These are phyloP conservation scores for Hoplodrina ambigua DNA, from an alignment of 2,888 invertebrate genomes.

Conservation along the genomic window DNA sequence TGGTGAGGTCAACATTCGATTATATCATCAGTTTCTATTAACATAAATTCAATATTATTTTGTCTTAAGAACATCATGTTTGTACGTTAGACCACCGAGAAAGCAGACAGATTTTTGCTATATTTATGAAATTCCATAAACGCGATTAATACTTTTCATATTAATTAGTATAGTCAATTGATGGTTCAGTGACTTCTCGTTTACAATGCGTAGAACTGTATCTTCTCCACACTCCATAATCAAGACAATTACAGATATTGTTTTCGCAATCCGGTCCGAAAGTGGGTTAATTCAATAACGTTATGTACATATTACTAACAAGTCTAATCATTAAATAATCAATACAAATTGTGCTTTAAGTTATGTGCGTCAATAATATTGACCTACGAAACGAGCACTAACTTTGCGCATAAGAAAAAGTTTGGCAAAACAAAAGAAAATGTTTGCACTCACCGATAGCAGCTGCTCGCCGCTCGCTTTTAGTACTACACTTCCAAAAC, in stretches of 20 bases:
- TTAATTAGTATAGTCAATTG: slow-evolving; percentile 48
- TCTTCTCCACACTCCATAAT: slow-evolving; percentile 64
- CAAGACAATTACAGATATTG: slow-evolving; percentile 71
- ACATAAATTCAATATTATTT: not conserved
- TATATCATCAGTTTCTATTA: slow-evolving; percentile 13
- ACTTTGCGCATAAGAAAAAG: not conserved
- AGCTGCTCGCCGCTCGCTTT: slow-evolving; percentile 76
- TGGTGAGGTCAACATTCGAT: slow-evolving; percentile 28
- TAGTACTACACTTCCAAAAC: slow-evolving; percentile 86
- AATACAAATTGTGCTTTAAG: slow-evolving; percentile 1
- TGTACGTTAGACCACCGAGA: not conserved
- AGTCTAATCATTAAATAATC: slow-evolving; percentile 9
- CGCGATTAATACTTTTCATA: slow-evolving; percentile 20
- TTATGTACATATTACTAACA: too few relatives aligned
- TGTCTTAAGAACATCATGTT: not conserved
- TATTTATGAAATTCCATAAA: not conserved
- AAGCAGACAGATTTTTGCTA: not conserved
- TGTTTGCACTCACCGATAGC: slow-evolving; percentile 74
- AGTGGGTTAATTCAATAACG: slow-evolving; percentile 70
- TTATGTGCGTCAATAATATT: slow-evolving; percentile 24
- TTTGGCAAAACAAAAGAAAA: slow-evolving; percentile 33
- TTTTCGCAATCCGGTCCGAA: slow-evolving; percentile 56
- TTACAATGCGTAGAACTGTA: slow-evolving; percentile 59
- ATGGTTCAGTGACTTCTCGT: slow-evolving; percentile 61
- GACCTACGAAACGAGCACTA: slow-evolving; percentile 14